phyloP scores from a whole-genome alignment of 2,888 invertebrate species.

The Apoderus coryli region DNA sequence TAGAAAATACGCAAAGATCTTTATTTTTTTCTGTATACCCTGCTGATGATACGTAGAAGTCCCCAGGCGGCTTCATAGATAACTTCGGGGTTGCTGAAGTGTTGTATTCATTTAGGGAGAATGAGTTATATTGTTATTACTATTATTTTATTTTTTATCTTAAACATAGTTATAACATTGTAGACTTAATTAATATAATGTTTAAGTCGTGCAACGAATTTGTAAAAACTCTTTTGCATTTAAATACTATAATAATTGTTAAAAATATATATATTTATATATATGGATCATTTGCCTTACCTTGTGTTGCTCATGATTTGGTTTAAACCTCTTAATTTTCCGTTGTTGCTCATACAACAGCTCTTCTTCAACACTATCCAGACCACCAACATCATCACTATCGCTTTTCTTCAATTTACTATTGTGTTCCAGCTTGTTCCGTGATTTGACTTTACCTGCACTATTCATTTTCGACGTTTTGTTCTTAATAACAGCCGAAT shows the following conservation, averaged over 20 bases:
- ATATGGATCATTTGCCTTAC: conserved; percentile 12
- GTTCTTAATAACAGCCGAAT: conserved; percentile 71
- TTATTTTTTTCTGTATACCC: too few relatives aligned
- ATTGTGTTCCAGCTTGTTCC: too few relatives aligned
- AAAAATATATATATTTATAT: background rate
- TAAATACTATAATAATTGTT: conserved; percentile 2
- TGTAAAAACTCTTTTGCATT: background rate
- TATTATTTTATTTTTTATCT: too few relatives aligned
- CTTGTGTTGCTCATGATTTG: conserved; percentile 25
- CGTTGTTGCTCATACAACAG: conserved; percentile 14
- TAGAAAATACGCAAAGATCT: too few relatives aligned
- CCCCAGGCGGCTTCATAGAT: too few relatives aligned
- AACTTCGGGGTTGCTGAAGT: too few relatives aligned
- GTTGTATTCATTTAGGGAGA: too few relatives aligned
- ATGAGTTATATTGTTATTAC: too few relatives aligned
- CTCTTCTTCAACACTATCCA: conserved; percentile 2
- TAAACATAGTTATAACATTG: too few relatives aligned
- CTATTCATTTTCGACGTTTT: conserved; percentile 37
- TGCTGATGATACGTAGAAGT: too few relatives aligned
- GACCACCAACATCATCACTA: conserved; percentile 5
- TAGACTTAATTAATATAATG: too few relatives aligned
- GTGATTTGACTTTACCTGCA: conserved; percentile 25
- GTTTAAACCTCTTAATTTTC: conserved; percentile 27
- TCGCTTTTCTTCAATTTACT: conserved; percentile 12
- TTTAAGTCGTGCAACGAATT: too few relatives aligned